A percentile compares a stretch with the other conserved stretches of the same genome.
Evolutionary conservation across 2,113 vertebrate species (phyloP).

Genomic region (Poicephalus gulielmi): DNA sequence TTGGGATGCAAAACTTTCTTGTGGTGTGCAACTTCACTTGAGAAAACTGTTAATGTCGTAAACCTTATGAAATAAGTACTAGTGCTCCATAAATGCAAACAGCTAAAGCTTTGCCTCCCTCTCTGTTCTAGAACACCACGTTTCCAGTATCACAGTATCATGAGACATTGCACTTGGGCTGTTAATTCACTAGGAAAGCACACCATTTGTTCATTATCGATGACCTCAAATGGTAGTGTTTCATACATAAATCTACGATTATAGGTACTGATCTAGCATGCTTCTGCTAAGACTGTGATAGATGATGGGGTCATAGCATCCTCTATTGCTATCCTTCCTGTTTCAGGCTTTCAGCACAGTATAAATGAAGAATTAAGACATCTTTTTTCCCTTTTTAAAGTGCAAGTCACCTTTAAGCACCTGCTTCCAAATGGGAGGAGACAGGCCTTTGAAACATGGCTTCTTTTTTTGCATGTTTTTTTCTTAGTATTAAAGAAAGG

Average conservation of each 20-base stretch:
- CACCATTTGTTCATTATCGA: background rate
- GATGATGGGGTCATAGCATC: background rate
- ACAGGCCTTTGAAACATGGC: background rate
- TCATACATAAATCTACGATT: background rate
- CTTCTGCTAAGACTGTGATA: background rate
- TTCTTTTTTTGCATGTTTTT: background rate
- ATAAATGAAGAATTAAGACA: background rate
- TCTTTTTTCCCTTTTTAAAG: background rate
- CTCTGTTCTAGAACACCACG: background rate
- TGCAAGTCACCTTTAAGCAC: background rate
- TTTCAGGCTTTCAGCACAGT: background rate
- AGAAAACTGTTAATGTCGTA: background rate
- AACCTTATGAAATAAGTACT: background rate
- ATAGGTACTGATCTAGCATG: background rate
- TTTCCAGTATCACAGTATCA: background rate
- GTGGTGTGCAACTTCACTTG: background rate
- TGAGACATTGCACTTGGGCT: background rate
- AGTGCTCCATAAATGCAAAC: rapidly evolving
- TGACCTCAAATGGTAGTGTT: background rate
- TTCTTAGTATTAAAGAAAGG: background rate
- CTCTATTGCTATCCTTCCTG: background rate
- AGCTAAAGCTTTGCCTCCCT: background rate
- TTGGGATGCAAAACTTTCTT: background rate
- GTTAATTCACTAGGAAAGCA: background rate
- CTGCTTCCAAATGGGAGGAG: background rate